These are phyloP conservation scores for Lordiphosa mommai DNA, from an alignment of 1,140 invertebrate genomes.

Conservation along the genomic window DNA sequence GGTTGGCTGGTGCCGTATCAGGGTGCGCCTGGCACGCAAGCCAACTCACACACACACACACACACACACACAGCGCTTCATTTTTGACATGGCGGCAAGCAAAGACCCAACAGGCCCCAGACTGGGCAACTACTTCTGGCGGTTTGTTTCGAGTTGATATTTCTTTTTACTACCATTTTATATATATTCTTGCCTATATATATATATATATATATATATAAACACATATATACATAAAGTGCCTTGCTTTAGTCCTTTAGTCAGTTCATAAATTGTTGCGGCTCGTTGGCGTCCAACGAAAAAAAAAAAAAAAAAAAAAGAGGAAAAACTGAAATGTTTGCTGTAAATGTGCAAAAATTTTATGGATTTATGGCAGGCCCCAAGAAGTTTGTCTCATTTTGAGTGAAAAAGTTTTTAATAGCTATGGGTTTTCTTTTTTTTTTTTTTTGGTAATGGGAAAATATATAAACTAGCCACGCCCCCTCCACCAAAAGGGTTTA, in stretches of 20 bases:
- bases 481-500: too few species aligned
- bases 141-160: constrained; percentile 38
- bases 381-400: too few species aligned
- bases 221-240: neutral
- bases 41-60: constrained; percentile 22
- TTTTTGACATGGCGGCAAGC: constrained; percentile 61
- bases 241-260: too few species aligned
- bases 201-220: constrained; percentile 11
- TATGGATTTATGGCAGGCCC: too few species aligned
- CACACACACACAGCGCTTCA: constrained; percentile 20
- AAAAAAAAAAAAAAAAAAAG: too few species aligned
- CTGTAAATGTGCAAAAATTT: too few species aligned
- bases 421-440: constrained; percentile 17
- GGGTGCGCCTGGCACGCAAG: constrained; percentile 65
- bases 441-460: constrained; percentile 22
- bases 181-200: constrained; percentile 20
- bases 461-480: neutral
- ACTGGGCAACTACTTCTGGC: constrained; percentile 73
- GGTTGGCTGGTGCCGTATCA: constrained; percentile 43
- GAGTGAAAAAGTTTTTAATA: too few species aligned
- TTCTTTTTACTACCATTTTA: constrained; percentile 9
- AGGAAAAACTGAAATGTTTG: too few species aligned
- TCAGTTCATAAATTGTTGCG: constrained; percentile 45
- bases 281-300: too few species aligned
- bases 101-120: constrained; percentile 29